Base-by-base conservation (phyloP, 1,140 invertebrate genomes). In the Trichogramma pretiosum region DNA sequence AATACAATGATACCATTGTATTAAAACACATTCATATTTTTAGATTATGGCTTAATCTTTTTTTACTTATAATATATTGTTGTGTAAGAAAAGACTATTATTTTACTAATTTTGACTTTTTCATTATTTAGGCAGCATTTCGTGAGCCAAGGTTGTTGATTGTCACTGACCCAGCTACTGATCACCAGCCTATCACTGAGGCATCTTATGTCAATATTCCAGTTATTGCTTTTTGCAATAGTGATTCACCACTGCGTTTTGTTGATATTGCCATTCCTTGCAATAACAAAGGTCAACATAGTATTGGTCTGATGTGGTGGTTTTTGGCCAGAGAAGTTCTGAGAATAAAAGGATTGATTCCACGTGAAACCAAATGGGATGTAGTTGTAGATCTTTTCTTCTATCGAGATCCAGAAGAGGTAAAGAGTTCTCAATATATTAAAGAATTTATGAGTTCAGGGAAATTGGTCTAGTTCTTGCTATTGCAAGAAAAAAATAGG, bases 231-330 rank as follows among this genome's bases (percentile, higher is more conserved):
- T 89, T 99, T 60, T 93, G 88, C 74, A 98, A 98, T 68, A 98
- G 94, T 36, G 96, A 98, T 61, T 83, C 89, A 7, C 95, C 94
- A 22, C 71, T 99, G 32, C 78, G 88, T 58, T 96, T 92, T 72
- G 93, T 99, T 52, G 97, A 99, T 65, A 96, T 99, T 78, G 91
- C 91, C 10, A 98, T 99, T 65, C 97, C 97, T 44, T 98, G 95
- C 78, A 99, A 99, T 74, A 99, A 93, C 72, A 98, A 98, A 76
- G 84, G 87, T 54, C 73, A 84, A n/a, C 87, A 98, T 62, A 96
- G 93, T 13, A 93, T 99, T 72, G 97, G 97, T 75, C 75, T 99
- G 47, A 95, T 99, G 90, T 99, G 94, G 93, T 99, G 95, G 95
- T 71, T 99, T 54, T 74, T 99, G 57, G 89, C 96, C 22, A 84